Conservation (phyloP, 2,888 invertebrate genomes). For the Glaucopsyche alexis region DNA sequence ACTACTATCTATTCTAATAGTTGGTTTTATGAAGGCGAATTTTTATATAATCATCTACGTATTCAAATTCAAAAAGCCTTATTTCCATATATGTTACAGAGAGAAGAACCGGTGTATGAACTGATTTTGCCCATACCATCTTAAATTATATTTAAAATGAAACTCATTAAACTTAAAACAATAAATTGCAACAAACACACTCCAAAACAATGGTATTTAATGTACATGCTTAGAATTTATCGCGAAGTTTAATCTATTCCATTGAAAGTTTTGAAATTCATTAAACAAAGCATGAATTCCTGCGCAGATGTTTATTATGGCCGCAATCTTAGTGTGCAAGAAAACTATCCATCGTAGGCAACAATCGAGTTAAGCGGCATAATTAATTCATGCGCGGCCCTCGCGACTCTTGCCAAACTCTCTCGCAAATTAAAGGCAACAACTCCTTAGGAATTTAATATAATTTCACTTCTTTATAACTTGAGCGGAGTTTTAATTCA, state of each 20-base stretch:
- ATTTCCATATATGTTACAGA: too few species aligned
- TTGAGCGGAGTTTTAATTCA: constrained; percentile 28
- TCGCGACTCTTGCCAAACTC: constrained; percentile 41
- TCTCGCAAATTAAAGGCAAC: constrained; percentile 37
- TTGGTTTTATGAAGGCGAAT: too few species aligned
- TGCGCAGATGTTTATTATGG: constrained; percentile 38
- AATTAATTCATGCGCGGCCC: constrained; percentile 55
- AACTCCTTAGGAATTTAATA: constrained; percentile 33
- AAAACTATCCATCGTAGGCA: constrained; percentile 50
- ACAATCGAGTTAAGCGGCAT: constrained; percentile 48
- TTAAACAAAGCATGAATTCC: constrained; percentile 37
- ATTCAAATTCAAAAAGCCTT: too few species aligned
- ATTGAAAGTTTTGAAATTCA: constrained; percentile 37
- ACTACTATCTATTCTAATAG: not conserved
- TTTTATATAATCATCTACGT: too few species aligned
- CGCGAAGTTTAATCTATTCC: constrained; percentile 4
- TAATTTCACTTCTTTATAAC: constrained; percentile 32
- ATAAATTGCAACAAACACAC: not conserved
- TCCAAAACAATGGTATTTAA: not conserved
- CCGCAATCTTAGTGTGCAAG: constrained; percentile 39
- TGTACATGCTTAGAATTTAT: constrained; percentile 1
- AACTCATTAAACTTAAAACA: not conserved
- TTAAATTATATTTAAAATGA: too few species aligned
- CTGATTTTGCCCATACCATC: not conserved
- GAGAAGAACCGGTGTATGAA: too few species aligned